Conservation (phyloP, 2,113 vertebrate species). For the Nicator chloris region DNA sequence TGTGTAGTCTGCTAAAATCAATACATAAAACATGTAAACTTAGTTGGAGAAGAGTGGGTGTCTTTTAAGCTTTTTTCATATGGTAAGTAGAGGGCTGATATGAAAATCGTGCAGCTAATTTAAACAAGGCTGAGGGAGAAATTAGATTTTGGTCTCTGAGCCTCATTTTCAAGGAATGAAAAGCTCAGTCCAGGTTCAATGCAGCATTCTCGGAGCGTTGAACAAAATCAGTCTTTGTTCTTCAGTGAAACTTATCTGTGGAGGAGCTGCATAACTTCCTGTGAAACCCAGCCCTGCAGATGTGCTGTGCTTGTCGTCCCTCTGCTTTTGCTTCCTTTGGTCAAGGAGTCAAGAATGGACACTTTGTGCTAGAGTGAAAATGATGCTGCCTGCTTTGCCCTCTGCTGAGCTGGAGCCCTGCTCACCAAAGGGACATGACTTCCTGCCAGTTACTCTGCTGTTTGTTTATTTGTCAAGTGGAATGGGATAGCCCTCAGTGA, state of each 20-base stretch:
- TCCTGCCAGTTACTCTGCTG: conserved; percentile 48
- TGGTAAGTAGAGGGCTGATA: background rate
- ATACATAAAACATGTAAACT: background rate
- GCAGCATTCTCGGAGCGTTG: conserved; percentile 43
- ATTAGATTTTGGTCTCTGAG: background rate
- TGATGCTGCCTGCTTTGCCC: conserved; percentile 54
- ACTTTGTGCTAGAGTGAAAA: conserved; percentile 74
- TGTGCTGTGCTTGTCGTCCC: conserved; percentile 37
- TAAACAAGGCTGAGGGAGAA: background rate
- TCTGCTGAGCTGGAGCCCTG: conserved; percentile 6
- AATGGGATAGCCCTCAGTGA: background rate
- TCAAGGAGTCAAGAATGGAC: conserved; percentile 69
- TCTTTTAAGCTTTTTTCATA: background rate
- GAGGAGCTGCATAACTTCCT: conserved; percentile 70
- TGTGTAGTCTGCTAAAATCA: background rate
- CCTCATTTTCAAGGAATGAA: conserved; percentile 55
- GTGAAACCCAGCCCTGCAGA: conserved; percentile 69
- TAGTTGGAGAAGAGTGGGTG: background rate
- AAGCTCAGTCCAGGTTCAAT: conserved; percentile 63
- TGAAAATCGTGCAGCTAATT: background rate
- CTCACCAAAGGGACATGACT: conserved; percentile 34
- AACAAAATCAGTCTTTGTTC: conserved; percentile 78
- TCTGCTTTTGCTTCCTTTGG: conserved; percentile 48
- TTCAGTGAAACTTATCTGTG: conserved; percentile 73
- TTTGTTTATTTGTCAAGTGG: conserved; percentile 55